Evolutionary conservation across 2,113 vertebrate genomes (phyloP).

Genomic region (Thryonomys swinderianus): DNA sequence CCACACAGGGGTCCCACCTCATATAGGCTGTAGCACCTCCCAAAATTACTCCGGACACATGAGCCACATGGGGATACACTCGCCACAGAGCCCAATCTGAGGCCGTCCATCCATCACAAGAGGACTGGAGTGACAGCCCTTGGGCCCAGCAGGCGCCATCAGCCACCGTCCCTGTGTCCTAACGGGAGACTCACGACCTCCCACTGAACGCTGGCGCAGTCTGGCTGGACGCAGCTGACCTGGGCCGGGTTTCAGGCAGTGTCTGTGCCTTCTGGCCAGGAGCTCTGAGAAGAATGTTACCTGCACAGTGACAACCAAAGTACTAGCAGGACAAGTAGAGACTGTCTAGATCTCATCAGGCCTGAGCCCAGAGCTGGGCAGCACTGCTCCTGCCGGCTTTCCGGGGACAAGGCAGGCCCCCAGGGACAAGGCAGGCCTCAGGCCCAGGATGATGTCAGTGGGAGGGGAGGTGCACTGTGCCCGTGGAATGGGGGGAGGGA

Average conservation of each 20-base stretch:
- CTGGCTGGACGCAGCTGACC: too few relatives aligned
- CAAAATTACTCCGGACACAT: not conserved
- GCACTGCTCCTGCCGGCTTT: too few relatives aligned
- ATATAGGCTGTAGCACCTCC: not conserved
- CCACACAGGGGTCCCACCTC: not conserved
- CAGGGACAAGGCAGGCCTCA: not conserved
- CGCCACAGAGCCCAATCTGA: not conserved
- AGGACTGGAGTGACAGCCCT: not conserved
- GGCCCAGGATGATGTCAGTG: not conserved
- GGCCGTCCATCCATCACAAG: not conserved
- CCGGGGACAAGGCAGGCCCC: too few relatives aligned
- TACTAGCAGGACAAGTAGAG: not conserved
- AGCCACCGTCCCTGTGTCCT: not conserved
- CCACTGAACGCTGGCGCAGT: not conserved
- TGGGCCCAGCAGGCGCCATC: not conserved
- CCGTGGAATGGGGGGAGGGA: not conserved
- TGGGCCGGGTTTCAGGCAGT: not conserved
- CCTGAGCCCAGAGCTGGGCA: not conserved
- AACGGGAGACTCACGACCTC: not conserved
- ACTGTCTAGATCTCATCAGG: not conserved
- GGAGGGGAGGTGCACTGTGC: not conserved
- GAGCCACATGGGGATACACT: not conserved
- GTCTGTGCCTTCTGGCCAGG: not conserved
- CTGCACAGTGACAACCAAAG: not conserved
- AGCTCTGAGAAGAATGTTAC: not conserved